A percentile compares a stretch with the other conserved stretches of the same genome.
Conservation (phyloP, 2,113 vertebrate species). For the Oreochromis spilurus region DNA sequence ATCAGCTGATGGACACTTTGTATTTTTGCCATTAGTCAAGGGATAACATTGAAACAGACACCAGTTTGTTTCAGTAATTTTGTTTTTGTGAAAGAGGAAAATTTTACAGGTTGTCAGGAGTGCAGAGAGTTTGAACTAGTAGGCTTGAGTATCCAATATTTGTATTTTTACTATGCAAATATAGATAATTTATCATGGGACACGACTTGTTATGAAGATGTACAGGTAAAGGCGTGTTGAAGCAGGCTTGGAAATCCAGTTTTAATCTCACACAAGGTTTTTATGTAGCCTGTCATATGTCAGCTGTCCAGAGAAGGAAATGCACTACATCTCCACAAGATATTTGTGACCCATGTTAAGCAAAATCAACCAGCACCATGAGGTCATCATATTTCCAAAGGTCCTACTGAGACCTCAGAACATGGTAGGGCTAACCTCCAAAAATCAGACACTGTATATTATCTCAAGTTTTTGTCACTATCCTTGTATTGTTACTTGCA, state of each 20-base stretch:
- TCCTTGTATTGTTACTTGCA: background rate
- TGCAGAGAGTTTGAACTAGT: background rate
- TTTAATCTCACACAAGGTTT: background rate
- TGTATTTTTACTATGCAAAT: background rate
- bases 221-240: too few relatives aligned
- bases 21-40: background rate
- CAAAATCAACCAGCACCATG: background rate
- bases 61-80: background rate
- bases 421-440: background rate
- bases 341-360: background rate
- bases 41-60: background rate
- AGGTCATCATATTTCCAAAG: background rate
- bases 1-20: background rate
- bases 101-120: background rate
- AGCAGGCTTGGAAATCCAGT: background rate
- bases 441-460: background rate
- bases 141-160: background rate
- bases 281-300: background rate
- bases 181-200: background rate
- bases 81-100: background rate
- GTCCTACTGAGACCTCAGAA: background rate
- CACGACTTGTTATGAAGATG: background rate
- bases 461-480: background rate
- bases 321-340: background rate
- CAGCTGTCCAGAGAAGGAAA: background rate